Evolutionary conservation across 2,113 vertebrate species (phyloP).

Genomic region (Centropus unirufus): DNA sequence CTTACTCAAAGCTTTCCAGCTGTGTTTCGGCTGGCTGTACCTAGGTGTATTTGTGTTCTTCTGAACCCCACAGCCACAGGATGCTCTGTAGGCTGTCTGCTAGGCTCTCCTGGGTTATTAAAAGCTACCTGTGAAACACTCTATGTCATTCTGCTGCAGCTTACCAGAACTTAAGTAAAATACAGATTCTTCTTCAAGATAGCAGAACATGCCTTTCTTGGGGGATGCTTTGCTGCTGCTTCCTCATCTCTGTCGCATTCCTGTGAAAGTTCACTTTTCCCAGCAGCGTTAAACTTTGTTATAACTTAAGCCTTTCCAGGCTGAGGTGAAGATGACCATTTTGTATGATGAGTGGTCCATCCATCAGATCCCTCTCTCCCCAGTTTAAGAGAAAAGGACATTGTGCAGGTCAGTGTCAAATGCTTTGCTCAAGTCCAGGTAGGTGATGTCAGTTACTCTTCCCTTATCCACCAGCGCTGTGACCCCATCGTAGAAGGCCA

Average conservation of each 20-base stretch:
- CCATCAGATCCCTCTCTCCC: no score
- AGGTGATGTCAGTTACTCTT: no score
- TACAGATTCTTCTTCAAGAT: neutral
- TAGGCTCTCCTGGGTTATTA: neutral
- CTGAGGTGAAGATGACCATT: neutral
- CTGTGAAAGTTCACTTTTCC: neutral
- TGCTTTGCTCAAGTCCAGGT: no score
- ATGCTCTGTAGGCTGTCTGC: neutral
- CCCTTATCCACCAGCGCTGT: no score
- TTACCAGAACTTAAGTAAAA: neutral
- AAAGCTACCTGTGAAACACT: neutral
- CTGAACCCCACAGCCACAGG: neutral
- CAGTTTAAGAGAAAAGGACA: no score
- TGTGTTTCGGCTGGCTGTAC: neutral
- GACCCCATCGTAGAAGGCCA: no score
- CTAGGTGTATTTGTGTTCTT: fast-evolving
- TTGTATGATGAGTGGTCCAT: neutral
- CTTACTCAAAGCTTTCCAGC: neutral
- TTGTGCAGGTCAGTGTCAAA: no score
- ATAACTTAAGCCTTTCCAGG: neutral
- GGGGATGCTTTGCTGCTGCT: neutral
- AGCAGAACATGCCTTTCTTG: neutral
- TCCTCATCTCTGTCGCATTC: neutral
- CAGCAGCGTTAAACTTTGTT: neutral
- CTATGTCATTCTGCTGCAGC: neutral